Percentiles rank a stretch among this genome's conserved stretches.
phyloP scores from a whole-genome alignment of 2,113 vertebrate species.

The Sapayoa aenigma region DNA sequence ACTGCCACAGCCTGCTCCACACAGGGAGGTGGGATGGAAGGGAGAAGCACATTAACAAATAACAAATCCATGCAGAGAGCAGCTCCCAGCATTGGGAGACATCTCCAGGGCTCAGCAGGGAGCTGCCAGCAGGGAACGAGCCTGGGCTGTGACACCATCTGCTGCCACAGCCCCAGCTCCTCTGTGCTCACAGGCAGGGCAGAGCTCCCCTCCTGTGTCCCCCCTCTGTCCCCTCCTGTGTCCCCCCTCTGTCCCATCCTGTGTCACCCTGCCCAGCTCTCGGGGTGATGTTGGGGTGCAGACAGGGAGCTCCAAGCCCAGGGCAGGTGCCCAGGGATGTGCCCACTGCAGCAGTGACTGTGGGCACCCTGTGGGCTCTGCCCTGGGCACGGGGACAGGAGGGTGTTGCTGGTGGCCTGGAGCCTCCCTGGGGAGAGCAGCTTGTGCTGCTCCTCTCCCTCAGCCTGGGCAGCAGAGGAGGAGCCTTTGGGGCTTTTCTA shows the following conservation, averaged over 20 bases:
- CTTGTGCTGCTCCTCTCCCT: background rate
- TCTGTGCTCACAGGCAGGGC: background rate
- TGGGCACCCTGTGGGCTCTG: background rate
- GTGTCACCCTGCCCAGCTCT: background rate
- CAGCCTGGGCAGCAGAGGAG: background rate
- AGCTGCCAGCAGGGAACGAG: background rate
- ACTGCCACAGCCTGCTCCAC: no score
- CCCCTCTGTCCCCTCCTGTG: background rate
- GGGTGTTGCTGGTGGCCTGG: background rate
- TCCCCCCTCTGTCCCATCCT: background rate
- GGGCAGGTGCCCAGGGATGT: background rate
- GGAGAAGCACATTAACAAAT: no score
- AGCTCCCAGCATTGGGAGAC: background rate
- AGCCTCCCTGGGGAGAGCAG: background rate
- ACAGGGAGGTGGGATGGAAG: background rate
- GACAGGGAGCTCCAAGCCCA: background rate
- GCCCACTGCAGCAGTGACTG: background rate
- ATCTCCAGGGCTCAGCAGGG: background rate
- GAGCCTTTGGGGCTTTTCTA: background rate
- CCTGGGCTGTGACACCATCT: background rate
- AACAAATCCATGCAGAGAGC: background rate
- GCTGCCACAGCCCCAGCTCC: background rate
- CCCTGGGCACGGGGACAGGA: background rate
- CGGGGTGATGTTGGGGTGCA: fast-evolving
- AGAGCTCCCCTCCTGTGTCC: background rate